Evolutionary conservation across 2,888 invertebrate species (phyloP).

Genomic region (Phengaris arion): DNA sequence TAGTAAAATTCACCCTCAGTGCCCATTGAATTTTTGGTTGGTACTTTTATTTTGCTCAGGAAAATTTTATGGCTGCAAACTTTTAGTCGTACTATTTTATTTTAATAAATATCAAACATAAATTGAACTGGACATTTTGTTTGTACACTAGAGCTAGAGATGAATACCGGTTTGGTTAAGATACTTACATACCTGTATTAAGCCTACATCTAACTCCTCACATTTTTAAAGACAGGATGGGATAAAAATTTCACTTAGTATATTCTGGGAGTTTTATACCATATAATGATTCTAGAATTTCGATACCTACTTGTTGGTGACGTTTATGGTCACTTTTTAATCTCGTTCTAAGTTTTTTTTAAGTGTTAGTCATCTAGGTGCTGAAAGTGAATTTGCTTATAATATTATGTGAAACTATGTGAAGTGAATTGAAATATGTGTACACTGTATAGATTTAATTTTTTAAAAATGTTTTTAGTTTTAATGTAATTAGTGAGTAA

Average conservation of each 20-base stretch:
- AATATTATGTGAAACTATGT: background rate
- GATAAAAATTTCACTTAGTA: background rate
- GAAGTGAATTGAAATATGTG: constrained; percentile 1
- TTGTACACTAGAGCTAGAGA: constrained; percentile 5
- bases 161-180: background rate
- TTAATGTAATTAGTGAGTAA: background rate
- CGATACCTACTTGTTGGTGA: background rate
- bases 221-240: background rate
- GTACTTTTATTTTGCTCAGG: constrained; percentile 5
- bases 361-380: constrained; percentile 19
- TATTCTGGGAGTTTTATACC: background rate
- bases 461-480: constrained; percentile 3
- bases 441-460: background rate
- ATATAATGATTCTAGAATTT: background rate
- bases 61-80: background rate
- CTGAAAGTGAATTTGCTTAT: background rate
- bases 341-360: background rate
- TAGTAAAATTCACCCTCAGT: background rate
- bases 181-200: background rate
- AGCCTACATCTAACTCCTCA: background rate
- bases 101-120: background rate
- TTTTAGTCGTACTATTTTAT: background rate
- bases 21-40: background rate
- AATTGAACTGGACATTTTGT: constrained; percentile 1
- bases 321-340: background rate